Percentiles rank a stretch among this genome's conserved stretches.
These are phyloP conservation scores for Bettongia penicillata DNA, from an alignment of 2,113 vertebrate genomes.

Conservation along the genomic window DNA sequence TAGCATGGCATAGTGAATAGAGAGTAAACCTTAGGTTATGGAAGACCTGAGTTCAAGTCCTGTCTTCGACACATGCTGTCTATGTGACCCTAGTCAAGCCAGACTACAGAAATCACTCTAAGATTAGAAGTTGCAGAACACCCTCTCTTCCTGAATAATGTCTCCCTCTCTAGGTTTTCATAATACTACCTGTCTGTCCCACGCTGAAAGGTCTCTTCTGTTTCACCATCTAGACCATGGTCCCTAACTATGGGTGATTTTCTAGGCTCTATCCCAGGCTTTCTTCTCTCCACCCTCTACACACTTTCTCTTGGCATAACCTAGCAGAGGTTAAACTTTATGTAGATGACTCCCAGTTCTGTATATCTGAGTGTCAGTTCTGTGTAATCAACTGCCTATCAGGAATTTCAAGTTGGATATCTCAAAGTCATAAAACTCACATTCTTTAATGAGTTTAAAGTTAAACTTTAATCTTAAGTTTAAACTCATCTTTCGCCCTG, in stretches of 20 bases:
- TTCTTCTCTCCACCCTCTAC: neutral
- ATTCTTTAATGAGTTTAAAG: neutral
- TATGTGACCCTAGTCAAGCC: neutral
- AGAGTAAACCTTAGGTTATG: neutral
- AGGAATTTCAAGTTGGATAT: neutral
- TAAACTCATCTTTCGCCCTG: neutral
- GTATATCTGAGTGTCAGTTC: neutral
- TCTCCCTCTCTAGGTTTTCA: neutral
- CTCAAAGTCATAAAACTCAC: neutral
- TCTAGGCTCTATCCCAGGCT: neutral
- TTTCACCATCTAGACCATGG: neutral
- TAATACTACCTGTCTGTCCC: neutral
- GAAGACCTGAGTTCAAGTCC: neutral
- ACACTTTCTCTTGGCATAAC: neutral
- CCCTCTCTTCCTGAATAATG: neutral
- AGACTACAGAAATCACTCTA: neutral
- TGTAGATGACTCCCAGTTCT: neutral
- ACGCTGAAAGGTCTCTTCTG: neutral
- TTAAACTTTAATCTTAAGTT: neutral
- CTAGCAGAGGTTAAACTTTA: neutral
- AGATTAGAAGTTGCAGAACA: neutral
- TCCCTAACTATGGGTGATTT: neutral
- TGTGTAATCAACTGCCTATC: neutral
- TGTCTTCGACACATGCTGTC: neutral
- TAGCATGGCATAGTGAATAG: neutral